A percentile compares a stretch with the other conserved stretches of the same genome.
These are phyloP conservation scores for Eretmocerus hayati DNA, from an alignment of 2,888 invertebrate genomes.

Conservation along the genomic window DNA sequence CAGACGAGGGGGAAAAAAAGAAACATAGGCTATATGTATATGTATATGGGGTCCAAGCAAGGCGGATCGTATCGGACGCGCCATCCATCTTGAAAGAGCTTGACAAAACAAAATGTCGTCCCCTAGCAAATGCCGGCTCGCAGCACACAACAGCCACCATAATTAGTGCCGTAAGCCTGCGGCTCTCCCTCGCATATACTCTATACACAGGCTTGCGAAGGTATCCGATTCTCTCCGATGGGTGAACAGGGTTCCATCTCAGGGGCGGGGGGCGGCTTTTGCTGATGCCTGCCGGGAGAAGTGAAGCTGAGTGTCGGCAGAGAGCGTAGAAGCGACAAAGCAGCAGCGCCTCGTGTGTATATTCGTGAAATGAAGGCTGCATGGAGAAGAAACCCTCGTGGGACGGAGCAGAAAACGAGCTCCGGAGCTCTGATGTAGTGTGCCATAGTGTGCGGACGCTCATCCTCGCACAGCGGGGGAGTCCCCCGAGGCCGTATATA, in stretches of 20 bases:
- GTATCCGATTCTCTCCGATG: too few relatives aligned
- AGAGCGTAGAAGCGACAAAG: too few relatives aligned
- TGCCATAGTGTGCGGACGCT: too few relatives aligned
- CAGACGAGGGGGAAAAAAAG: background rate
- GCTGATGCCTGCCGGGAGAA: too few relatives aligned
- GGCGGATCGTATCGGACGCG: conserved; percentile 8
- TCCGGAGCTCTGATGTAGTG: too few relatives aligned
- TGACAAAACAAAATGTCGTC: conserved; percentile 45
- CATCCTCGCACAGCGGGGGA: conserved; percentile 22
- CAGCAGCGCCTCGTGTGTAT: too few relatives aligned
- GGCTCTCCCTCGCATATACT: background rate
- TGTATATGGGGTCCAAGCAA: conserved; percentile 10
- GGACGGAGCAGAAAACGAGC: too few relatives aligned
- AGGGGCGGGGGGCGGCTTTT: too few relatives aligned
- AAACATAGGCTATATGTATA: too few relatives aligned
- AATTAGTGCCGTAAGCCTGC: conserved; percentile 37
- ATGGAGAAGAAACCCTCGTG: conserved; percentile 17
- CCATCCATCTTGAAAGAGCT: conserved; percentile 40
- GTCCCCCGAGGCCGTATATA: conserved; percentile 20
- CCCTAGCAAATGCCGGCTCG: conserved; percentile 23
- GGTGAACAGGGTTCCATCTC: too few relatives aligned
- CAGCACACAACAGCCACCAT: conserved; percentile 37
- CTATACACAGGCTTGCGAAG: background rate
- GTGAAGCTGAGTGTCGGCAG: too few relatives aligned
- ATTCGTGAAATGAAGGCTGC: background rate